Base-by-base conservation (phyloP, 2,113 vertebrate genomes). In the Hiodon tergisus region DNA sequence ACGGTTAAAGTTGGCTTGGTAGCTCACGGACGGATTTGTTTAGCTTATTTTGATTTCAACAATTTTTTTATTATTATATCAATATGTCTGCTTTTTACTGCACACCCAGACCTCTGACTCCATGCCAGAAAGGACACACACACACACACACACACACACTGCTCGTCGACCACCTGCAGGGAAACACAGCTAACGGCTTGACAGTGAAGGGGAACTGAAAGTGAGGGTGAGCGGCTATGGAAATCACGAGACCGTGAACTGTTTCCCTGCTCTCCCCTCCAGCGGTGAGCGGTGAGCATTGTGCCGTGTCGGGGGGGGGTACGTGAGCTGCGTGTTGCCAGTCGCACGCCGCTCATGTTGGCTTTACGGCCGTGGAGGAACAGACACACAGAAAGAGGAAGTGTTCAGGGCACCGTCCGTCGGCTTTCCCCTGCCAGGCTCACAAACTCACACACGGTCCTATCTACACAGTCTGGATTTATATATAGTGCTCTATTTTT, bases 401-500 rank as follows among this genome's bases (percentile, higher is more conserved):
- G 63, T 14, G 6, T 58, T 11, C 17, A 14, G n/a, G 61, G 11
- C 31, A 46, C 3, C 55, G 16, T 11, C 46, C 48, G 11, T 0
- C 53, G 16, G 4, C 52, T 52, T 2, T n/a, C 31, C 4, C 14
- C 16, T 46, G 52, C 13, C 6, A 3, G 13, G 51, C 54, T 46
- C 63, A 11, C 47, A 8, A 53, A 47, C 48, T 11, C 55, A 4
- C 53, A 58, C 59, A 10, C 16, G 9, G 47, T 17, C 31, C 46
- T 62, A 9, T 70, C 67, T 76, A 69, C 55, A 75, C 66, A 58
- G 58, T 53, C 6, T 60, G 13, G 31, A 48, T 65, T 70, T 74
- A 74, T 71, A 76, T 70, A 71, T 76, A 76, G 68, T 57, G 58
- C 50, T 69, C 67, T 76, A 76, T 76, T 76, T 76, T 76, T 76